Percentiles rank a stretch among this genome's conserved stretches.
These are phyloP conservation scores for Zeugodacus cucurbitae DNA, from an alignment of 1,140 invertebrate species.

Conservation along the genomic window DNA sequence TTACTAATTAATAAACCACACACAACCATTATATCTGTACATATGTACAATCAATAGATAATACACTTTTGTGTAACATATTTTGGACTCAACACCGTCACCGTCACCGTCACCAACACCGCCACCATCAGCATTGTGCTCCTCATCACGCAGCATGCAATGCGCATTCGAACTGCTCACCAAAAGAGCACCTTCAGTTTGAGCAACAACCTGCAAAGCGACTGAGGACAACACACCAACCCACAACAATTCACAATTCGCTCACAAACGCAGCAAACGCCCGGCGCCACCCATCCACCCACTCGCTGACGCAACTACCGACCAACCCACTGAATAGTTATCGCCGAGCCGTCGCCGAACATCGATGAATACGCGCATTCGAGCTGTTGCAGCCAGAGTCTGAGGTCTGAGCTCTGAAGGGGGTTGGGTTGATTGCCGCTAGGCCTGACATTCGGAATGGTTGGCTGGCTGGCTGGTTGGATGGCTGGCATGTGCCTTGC, in stretches of 20 bases:
- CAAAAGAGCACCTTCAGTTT: slow-evolving; percentile 21
- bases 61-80: not conserved
- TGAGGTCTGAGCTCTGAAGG: not conserved
- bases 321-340: not conserved
- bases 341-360: not conserved
- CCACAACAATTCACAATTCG: not conserved
- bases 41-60: not conserved
- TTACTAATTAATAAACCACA: not conserved
- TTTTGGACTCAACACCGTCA: not conserved
- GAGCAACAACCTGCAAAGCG: not conserved
- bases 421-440: not conserved
- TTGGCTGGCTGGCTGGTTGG: not conserved
- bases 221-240: not conserved
- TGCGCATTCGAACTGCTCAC: slow-evolving; percentile 19
- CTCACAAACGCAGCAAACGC: no score
- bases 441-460: not conserved
- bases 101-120: not conserved
- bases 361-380: slow-evolving; percentile 6
- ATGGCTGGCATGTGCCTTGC: slow-evolving; percentile 9
- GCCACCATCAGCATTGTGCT: not conserved
- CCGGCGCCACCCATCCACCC: not conserved
- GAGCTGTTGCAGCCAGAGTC: not conserved
- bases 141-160: slow-evolving; percentile 1
- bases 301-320: not conserved
- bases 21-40: not conserved